Base-by-base conservation (phyloP, 2,113 vertebrate genomes). In the Monopterus albus region DNA sequence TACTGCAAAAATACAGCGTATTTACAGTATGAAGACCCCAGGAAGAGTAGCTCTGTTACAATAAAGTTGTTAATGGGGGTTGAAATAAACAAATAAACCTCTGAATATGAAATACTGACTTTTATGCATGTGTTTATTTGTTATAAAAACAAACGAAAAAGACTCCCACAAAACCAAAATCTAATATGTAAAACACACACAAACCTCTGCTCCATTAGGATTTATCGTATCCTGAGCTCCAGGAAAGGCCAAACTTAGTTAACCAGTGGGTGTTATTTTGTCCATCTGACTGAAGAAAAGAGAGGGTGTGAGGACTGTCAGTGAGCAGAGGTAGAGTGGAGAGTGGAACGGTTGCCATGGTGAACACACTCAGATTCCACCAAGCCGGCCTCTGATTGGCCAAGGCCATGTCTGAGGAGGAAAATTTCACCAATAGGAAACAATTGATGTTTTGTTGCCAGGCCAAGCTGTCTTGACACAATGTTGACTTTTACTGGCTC, bases 381-480 rank as follows among this genome's bases (percentile, higher is more conserved):
- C 52, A 78, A 88, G 80, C 72, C 13, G 15, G 33, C 36, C 70
- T 66, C 76, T 87, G 88, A 93, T 93, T 90, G 92, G 93, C 72
- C 20, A 23, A n/a, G 58, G 71, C 78, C 43, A 2, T 2, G 2
- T 60, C 76, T 73, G 75, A 87, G 85, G 68, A 82, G 74, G 76
- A 81, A 79, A 86, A 85, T 87, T 88, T 91, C 81, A 83, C 93
- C 93, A 94, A 92, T 94, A 83, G 86, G 87, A 92, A 90, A 90
- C 90, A 90, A 87, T 89, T 87, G 75, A 75, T 88, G 83, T 87
- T 90, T 91, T 93, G 93, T 93, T 93, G 92, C 92, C 63, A 55
- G 87, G 91, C 89, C 88, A 81, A 84, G 75, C 82, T 66, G 79
- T 75, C 87, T 83, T 75, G 58, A 89, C 82, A 87, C 56, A 58